Conservation (phyloP, 2,888 invertebrate genomes). For the Saturnia pavonia region DNA sequence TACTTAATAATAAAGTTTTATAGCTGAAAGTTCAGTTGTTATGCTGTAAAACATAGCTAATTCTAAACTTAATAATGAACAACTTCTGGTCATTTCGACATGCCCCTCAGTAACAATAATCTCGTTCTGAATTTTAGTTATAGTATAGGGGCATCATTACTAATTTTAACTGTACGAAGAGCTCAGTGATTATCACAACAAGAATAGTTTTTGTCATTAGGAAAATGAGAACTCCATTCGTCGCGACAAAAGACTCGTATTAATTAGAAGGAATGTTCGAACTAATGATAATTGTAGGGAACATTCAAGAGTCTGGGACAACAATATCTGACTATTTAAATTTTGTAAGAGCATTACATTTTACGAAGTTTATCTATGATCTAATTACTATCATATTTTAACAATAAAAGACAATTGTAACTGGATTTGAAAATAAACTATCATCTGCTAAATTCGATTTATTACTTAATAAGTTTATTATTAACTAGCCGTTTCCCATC, state of each 20-base stretch:
- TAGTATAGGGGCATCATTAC: slow-evolving; percentile 6
- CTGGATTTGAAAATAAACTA: neutral
- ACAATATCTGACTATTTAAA: neutral
- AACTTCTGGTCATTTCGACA: neutral
- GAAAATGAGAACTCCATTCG: neutral
- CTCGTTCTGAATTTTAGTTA: neutral
- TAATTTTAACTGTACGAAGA: neutral
- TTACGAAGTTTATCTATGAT: neutral
- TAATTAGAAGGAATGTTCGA: slow-evolving; percentile 8
- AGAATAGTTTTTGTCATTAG: slow-evolving; percentile 11
- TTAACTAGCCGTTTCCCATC: neutral
- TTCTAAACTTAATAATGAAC: neutral
- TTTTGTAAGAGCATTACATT: neutral
- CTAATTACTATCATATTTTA: neutral
- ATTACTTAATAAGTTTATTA: neutral
- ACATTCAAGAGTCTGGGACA: neutral
- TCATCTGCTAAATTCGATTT: neutral
- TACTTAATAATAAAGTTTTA: neutral
- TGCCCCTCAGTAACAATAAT: neutral
- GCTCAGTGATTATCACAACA: neutral
- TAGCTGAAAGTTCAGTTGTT: neutral
- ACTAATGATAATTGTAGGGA: slow-evolving; percentile 10
- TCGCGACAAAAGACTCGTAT: slow-evolving; percentile 12
- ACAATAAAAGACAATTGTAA: neutral
- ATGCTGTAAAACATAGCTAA: neutral